Base-by-base conservation (phyloP, 2,888 invertebrate genomes). In the Argyra leucocephala region DNA sequence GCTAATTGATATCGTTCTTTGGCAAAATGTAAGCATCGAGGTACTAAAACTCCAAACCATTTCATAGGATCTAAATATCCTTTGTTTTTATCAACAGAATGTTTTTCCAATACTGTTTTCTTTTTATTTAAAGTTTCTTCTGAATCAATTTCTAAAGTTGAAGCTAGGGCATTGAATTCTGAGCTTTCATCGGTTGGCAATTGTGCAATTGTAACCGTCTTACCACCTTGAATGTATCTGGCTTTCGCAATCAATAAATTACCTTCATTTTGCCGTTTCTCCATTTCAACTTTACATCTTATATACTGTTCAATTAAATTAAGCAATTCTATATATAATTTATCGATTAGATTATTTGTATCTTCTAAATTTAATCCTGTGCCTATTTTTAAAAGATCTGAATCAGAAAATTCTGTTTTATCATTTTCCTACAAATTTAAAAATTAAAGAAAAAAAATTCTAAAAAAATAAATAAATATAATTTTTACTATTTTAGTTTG, bases 41-140 rank as follows among this genome's bases (percentile, higher is more conserved):
- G 93, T 0, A 93, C 90, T 48, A 95, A 78, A 57, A 92, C 85
- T 15, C 93, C 93, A 81, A 94, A 95, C 93, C 93, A 93, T 69
- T 85, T 86, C 36, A 93, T 76, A 0, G 94, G 93, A 76, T 94
- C 77, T 72, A 81, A 73, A 31, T 76, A 78, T 3, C 76, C 77
- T 1, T 73, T 70, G 2, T 74, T 71, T 74, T 82, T 76, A 73
- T 83, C 69, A 73, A 77, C 69, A 1, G 70, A 63, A 64, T 75
- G 75, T 36, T 75, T 76, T 66, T 80, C 76, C 21, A 83, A 66
- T 22, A 75, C 70, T 37, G 81, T 76, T 58, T 73, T 69, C 59
- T 69, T 63, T 10, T 67, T 70, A 22, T 74, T 71, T 21, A 81
- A 68, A 63, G 81, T 81, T 48, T 81, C 80, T n/a, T 76, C 72